Conservation (phyloP, 2,888 invertebrate species). For the Xylota segnis region DNA sequence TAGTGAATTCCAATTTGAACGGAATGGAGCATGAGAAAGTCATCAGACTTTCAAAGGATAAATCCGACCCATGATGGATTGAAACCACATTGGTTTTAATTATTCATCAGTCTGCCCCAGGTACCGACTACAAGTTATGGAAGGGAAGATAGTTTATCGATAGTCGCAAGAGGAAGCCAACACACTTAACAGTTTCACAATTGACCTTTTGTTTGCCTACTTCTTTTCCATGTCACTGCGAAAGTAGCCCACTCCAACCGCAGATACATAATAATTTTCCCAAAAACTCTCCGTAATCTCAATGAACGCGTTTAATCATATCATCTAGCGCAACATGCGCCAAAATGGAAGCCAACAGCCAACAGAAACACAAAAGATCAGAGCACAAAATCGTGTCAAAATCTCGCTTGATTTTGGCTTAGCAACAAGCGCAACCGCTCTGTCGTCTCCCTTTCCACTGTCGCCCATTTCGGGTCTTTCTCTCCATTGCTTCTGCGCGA, state of each 20-base stretch:
- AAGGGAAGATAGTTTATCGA: too few species aligned
- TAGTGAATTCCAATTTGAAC: not conserved
- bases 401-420: slow-evolving; percentile 51
- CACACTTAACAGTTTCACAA: not conserved
- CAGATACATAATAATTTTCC: slow-evolving; percentile 32
- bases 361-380: slow-evolving; percentile 50
- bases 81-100: not conserved
- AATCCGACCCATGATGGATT: not conserved
- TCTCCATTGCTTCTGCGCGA: slow-evolving; percentile 10
- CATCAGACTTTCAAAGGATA: not conserved
- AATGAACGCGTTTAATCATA: slow-evolving; percentile 51
- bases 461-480: slow-evolving; percentile 2
- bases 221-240: slow-evolving; percentile 23
- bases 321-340: slow-evolving; percentile 51
- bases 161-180: too few species aligned
- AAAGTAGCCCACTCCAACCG: slow-evolving; percentile 38
- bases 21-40: not conserved
- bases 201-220: slow-evolving; percentile 29
- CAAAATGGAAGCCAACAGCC: slow-evolving; percentile 25
- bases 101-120: not conserved
- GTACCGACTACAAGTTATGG: too few species aligned
- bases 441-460: slow-evolving; percentile 44
- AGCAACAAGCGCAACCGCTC: slow-evolving; percentile 68
- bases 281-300: slow-evolving; percentile 35
- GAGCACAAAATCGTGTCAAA: slow-evolving; percentile 72